Base-by-base conservation (phyloP, 2,113 vertebrate species). In the Callipepla californica region DNA sequence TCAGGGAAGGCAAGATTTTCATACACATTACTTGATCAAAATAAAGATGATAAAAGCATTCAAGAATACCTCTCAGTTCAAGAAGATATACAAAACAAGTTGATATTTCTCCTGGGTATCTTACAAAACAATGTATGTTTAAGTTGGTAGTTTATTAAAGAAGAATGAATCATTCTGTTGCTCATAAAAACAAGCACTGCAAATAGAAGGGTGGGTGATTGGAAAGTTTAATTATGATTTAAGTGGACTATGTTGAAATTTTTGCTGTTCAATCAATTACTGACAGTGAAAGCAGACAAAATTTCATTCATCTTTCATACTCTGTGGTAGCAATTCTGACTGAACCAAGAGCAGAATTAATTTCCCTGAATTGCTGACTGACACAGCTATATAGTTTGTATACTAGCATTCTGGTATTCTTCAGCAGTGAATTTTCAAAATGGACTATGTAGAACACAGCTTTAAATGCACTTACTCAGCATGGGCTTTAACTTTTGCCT, bases 191-290 rank as follows among this genome's bases (percentile, higher is more conserved):
- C 66, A 32, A 91, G 22, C 13, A 84, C 13, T 25, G 55, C 77
- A 85, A 95, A 85, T 48, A 94, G 62, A 86, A 87, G 45, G 42
- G 30, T 36, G 72, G 32, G 18, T 85, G 38, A 94, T 30, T 90
- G 16, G 79, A 85, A 96, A 88, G 22, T 94, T 95, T 97, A 96
- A 97, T 97, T 97, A 94, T 58, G 11, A 62, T 90, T 95, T 95
- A 95, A 97, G 44, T 94, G 69, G 77, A 96, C 96, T 95, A 96
- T 78, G 62, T 18, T 96, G 94, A 96, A 96, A 96, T 89, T 20
- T 85, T 94, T 96, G 75, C 87, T 82, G 58, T 85, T 95, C 75
- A 86, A 36, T 94, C 95, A 94, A 93, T 96, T 97, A 80, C 61
- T 96, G 96, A 78, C 66, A 77, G 81, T 77, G 38, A 74, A 96